Evolutionary conservation across 2,113 vertebrate genomes (phyloP), one percentile per base, ranked within the genome.

Genomic region (Sisor rabdophorus): DNA sequence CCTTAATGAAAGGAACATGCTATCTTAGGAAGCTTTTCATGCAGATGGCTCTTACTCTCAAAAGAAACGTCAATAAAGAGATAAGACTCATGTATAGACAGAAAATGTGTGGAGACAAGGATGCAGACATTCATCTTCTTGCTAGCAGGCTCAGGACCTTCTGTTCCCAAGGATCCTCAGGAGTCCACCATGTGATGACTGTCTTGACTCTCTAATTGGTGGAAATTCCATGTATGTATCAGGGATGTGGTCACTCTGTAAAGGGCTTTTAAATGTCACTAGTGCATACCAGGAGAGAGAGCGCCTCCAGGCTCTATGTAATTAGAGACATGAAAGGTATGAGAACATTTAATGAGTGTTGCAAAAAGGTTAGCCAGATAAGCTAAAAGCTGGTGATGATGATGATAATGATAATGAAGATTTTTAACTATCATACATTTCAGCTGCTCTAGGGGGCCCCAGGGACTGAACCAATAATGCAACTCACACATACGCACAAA

Each of bases 321-420:
- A 85, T 83, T 83, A 83, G 54, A 44, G 48, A 71, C 72, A 79
- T 80, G 52, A 80, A 84, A 80, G 77, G 59, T 32, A 72, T 26
- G 19, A 24, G 40, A 79, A 56, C 50, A 67, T 75, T 81, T 78
- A 52, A 15, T 64, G 53, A 58, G 24, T 19, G 65, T 19, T 17
- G 24, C 24, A 44, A 19, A 75, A 81, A 79, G 79, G 75, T 80
- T 80, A 78, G 8, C 11, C 26, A 76, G 32, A 75, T 61, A 58
- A 0, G 9, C n/a, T 71, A 20, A 36, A 7, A 60, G 9, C 61
- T 13, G 4, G 4, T 2, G 12, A 28, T 10, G 2, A 24, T 9
- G 30, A 26, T 53, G 22, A 61, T 75, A 7, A 36, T 4, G 7
- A 36, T 36, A 36, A 36, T 36, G 32, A 36, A 4, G 32, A 36